Evolutionary conservation across 2,888 invertebrate genomes (phyloP).

Genomic region (Meloe dianella): DNA sequence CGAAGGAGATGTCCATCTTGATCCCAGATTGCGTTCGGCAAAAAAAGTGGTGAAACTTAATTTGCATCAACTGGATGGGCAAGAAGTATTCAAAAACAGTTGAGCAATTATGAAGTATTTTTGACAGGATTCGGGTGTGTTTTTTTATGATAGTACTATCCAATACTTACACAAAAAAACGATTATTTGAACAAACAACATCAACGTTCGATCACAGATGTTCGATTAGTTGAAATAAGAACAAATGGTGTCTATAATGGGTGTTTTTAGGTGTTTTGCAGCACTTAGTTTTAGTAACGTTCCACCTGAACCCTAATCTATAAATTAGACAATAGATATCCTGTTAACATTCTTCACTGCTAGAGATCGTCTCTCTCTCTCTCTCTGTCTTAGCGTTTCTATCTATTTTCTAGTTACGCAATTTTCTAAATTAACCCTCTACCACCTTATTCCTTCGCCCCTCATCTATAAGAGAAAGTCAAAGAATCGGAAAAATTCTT

Average conservation of each 20-base stretch:
- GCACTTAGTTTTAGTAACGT: neutral
- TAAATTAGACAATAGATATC: slow-evolving; percentile 4
- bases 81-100: no score
- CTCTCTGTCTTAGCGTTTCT: no score
- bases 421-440: slow-evolving; percentile 1
- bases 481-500: slow-evolving; percentile 5
- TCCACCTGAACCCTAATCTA: slow-evolving; percentile 11
- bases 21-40: no score
- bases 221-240: neutral
- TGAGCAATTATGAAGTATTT: no score
- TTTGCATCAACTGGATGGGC: no score
- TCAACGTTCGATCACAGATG: slow-evolving; percentile 10
- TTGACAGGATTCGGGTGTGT: no score
- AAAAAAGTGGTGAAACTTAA: no score
- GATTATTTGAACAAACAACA: no score
- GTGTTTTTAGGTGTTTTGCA: slow-evolving; percentile 3
- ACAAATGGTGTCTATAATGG: slow-evolving; percentile 9
- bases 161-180: no score
- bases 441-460: neutral
- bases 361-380: neutral
- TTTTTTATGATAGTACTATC: no score
- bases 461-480: neutral
- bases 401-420: slow-evolving; percentile 7
- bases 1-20: neutral
- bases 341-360: neutral